These are phyloP conservation scores for Epirrita christyi DNA, from an alignment of 2,888 invertebrate genomes.

Conservation along the genomic window DNA sequence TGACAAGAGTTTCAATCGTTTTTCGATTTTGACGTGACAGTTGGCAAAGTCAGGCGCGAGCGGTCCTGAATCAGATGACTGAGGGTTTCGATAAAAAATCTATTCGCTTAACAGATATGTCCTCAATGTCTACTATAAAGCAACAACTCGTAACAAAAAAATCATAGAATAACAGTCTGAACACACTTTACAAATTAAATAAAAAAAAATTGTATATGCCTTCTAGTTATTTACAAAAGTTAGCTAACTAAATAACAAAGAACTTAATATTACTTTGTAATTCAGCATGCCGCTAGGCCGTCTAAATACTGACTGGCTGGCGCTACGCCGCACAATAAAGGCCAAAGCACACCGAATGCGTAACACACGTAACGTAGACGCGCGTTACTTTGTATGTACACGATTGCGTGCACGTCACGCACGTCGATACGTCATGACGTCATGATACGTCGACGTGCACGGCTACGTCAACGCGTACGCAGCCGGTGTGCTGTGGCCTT, in stretches of 20 bases:
- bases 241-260: slow-evolving; percentile 85
- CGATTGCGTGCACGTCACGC: too few species aligned
- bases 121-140: slow-evolving; percentile 71
- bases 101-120: slow-evolving; percentile 75
- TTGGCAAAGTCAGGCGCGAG: neutral
- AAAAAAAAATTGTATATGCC: slow-evolving; percentile 72
- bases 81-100: slow-evolving; percentile 50
- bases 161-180: slow-evolving; percentile 83
- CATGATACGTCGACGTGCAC: too few species aligned
- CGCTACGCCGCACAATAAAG: slow-evolving; percentile 57
- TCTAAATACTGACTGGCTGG: slow-evolving; percentile 80
- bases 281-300: slow-evolving; percentile 61
- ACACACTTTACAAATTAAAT: slow-evolving; percentile 85
- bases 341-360: too few species aligned
- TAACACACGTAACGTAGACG: too few species aligned
- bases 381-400: too few species aligned
- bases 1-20: too few species aligned
- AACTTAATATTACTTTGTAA: slow-evolving; percentile 78
- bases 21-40: too few species aligned
- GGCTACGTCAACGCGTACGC: too few species aligned
- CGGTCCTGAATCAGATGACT: neutral
- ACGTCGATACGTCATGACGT: too few species aligned
- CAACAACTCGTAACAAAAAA: slow-evolving; percentile 83
- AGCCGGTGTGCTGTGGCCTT: too few species aligned
- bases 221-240: slow-evolving; percentile 84